Conservation (phyloP, 2,797 vertebrate genomes). For the Sebastes hubbsi region DNA sequence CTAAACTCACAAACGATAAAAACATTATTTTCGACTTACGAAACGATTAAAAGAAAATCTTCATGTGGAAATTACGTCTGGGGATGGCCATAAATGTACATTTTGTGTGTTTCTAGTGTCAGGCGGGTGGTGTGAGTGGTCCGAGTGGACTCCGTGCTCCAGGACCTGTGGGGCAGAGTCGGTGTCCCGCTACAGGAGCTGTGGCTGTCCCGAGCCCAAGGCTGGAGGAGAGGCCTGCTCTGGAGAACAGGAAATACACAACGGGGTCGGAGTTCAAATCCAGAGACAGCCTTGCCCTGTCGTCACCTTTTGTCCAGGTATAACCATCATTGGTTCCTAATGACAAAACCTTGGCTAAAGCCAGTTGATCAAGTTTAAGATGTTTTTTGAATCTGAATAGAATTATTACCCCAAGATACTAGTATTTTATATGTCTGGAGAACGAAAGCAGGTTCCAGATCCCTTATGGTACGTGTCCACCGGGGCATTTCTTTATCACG, state of each 20-base stretch:
- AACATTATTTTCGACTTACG: neutral
- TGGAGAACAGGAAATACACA: conserved; percentile 78
- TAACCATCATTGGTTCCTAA: neutral
- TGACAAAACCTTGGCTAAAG: neutral
- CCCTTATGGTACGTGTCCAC: neutral
- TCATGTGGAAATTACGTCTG: neutral
- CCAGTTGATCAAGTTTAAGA: too few relatives aligned
- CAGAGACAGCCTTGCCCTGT: conserved; percentile 83
- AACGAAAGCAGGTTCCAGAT: neutral
- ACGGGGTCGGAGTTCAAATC: conserved; percentile 79
- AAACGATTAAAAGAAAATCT: neutral
- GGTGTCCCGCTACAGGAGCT: conserved; percentile 86
- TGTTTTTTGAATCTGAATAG: neutral
- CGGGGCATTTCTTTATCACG: too few relatives aligned
- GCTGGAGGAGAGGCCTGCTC: conserved; percentile 79
- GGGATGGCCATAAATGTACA: neutral
- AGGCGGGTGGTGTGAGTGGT: conserved; percentile 90
- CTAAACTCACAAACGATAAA: neutral
- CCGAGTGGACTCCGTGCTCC: conserved; percentile 87
- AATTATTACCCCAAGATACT: neutral
- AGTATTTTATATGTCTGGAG: neutral
- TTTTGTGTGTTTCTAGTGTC: conserved; percentile 72
- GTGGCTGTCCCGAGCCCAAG: conserved; percentile 84
- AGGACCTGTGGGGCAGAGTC: conserved; percentile 86
- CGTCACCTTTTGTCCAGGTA: conserved; percentile 85